phyloP scores from a whole-genome alignment of 2,113 vertebrate genomes.

The Oriolus oriolus region DNA sequence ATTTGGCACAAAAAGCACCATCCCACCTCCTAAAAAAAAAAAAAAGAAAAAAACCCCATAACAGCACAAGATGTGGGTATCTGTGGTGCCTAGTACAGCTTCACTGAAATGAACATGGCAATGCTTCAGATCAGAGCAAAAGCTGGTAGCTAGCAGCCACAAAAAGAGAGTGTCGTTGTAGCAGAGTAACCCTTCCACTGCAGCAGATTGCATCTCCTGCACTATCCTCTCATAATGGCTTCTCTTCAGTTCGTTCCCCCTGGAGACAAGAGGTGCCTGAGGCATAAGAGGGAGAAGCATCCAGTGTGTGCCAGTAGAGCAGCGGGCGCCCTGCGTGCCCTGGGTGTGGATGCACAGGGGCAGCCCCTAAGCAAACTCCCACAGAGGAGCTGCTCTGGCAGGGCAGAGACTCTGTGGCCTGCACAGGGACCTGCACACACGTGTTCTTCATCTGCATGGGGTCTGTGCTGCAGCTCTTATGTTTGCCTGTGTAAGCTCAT shows the following conservation, averaged over 20 bases:
- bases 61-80: background rate
- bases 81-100: background rate
- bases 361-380: fast-evolving
- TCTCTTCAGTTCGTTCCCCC: background rate
- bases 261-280: background rate
- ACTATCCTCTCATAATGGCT: background rate
- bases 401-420: fast-evolving
- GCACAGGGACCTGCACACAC: background rate
- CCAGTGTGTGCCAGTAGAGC: background rate
- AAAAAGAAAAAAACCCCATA: background rate
- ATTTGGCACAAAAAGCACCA: background rate
- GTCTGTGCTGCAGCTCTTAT: background rate
- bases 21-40: background rate
- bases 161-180: background rate
- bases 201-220: background rate
- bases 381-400: background rate
- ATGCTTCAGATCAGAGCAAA: background rate
- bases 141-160: background rate
- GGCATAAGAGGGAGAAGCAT: background rate
- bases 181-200: background rate
- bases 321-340: fast-evolving
- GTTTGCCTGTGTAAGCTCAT: fast-evolving
- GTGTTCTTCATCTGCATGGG: fast-evolving
- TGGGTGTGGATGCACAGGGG: no score
- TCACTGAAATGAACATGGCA: background rate